Evolutionary conservation across 2,888 invertebrate genomes (phyloP).

Genomic region (Platerodrilus igneus): DNA sequence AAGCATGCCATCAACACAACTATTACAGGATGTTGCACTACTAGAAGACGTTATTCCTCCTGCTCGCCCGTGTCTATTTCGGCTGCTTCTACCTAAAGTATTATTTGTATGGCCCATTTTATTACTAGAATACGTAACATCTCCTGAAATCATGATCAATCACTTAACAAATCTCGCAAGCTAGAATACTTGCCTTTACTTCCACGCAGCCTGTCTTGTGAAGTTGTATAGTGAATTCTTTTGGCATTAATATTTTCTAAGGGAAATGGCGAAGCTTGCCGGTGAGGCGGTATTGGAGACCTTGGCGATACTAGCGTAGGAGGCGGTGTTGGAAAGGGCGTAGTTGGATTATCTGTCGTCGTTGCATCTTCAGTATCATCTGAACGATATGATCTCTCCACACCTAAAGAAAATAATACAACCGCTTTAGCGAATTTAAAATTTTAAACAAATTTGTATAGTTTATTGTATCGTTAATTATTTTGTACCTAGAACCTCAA

Average conservation of each 20-base stretch:
- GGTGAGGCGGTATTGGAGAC: slow-evolving; percentile 57
- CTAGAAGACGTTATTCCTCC: slow-evolving; percentile 57
- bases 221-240: slow-evolving; percentile 52
- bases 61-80: slow-evolving; percentile 44
- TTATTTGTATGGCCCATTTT: slow-evolving; percentile 44
- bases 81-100: slow-evolving; percentile 44
- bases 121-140: slow-evolving; percentile 33
- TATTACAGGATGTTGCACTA: slow-evolving; percentile 52
- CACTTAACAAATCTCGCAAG: slow-evolving; percentile 12
- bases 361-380: slow-evolving; percentile 63
- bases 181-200: slow-evolving; percentile 42
- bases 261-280: slow-evolving; percentile 68
- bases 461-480: too few relatives aligned
- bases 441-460: too few relatives aligned
- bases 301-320: slow-evolving; percentile 52
- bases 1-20: slow-evolving; percentile 40
- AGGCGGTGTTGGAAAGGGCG: slow-evolving; percentile 54
- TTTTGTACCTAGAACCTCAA: too few relatives aligned
- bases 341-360: slow-evolving; percentile 53
- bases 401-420: slow-evolving; percentile 52
- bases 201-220: slow-evolving; percentile 46
- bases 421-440: too few relatives aligned
- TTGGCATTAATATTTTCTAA: slow-evolving; percentile 62
- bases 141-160: slow-evolving; percentile 25
- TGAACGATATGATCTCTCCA: slow-evolving; percentile 69